These are phyloP conservation scores for Vulpes ferrilata DNA, from an alignment of 2,113 vertebrate genomes.

Conservation along the genomic window DNA sequence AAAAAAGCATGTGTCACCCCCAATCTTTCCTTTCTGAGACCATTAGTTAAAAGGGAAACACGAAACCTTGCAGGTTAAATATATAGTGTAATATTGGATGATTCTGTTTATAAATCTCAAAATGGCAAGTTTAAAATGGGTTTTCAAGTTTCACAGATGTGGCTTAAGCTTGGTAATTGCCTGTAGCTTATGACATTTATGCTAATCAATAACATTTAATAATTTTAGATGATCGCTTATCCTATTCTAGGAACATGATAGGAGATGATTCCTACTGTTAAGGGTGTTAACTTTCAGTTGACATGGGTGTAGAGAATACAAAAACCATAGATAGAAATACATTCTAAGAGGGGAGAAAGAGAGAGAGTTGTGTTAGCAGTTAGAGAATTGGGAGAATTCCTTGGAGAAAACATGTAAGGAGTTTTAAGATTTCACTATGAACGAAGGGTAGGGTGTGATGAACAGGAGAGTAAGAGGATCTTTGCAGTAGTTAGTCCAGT, in stretches of 20 bases:
- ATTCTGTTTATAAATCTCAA: neutral
- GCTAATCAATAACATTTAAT: neutral
- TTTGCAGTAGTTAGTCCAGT: conserved; percentile 2
- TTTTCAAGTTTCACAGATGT: neutral
- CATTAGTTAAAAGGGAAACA: neutral
- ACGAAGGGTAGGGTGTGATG: neutral
- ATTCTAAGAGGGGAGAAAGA: neutral
- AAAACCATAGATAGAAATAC: neutral
- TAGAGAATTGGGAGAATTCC: neutral
- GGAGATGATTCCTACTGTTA: neutral
- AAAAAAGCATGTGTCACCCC: neutral
- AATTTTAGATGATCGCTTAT: neutral
- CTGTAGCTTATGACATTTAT: neutral
- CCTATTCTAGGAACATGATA: neutral
- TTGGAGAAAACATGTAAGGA: conserved; percentile 2
- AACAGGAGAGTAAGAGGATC: neutral
- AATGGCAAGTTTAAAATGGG: neutral
- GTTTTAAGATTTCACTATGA: conserved; percentile 33
- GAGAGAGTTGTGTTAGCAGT: neutral
- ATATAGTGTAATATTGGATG: neutral
- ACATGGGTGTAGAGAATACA: neutral
- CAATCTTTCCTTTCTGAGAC: neutral
- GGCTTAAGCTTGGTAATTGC: neutral
- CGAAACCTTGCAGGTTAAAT: neutral
- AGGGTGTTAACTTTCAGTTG: neutral